phyloP scores from a whole-genome alignment of 2,888 invertebrate genomes.

The Eupithecia exiguata region DNA sequence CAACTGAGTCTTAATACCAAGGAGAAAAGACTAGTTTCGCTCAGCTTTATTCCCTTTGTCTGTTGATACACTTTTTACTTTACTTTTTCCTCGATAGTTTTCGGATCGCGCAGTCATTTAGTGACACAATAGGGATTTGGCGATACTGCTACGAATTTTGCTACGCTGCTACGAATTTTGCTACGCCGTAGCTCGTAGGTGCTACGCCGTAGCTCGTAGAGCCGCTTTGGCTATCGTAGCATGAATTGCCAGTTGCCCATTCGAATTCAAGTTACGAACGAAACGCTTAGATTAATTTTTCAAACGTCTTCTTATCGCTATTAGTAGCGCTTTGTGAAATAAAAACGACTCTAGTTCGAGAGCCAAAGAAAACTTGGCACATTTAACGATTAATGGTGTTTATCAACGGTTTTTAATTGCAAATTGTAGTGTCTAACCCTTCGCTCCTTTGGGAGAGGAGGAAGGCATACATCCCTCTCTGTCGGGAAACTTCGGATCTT shows the following conservation, averaged over 20 bases:
- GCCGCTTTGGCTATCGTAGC: background rate
- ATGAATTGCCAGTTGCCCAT: constrained; percentile 7
- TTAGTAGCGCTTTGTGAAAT: constrained; percentile 1
- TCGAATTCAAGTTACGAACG: background rate
- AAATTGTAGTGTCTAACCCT: constrained; percentile 53
- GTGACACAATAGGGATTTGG: constrained; percentile 44
- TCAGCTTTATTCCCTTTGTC: constrained; percentile 29
- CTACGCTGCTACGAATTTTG: constrained; percentile 30
- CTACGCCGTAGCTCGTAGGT: constrained; percentile 37
- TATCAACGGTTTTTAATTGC: constrained; percentile 63
- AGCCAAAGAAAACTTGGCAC: constrained; percentile 27
- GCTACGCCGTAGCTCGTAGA: constrained; percentile 38
- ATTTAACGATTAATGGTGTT: constrained; percentile 49
- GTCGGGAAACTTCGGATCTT: constrained; percentile 50
- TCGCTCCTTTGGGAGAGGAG: constrained; percentile 48
- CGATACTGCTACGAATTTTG: constrained; percentile 29
- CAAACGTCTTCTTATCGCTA: background rate
- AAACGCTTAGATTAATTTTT: constrained; percentile 1
- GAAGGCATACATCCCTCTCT: constrained; percentile 40
- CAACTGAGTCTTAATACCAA: constrained; percentile 30
- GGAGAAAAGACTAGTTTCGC: constrained; percentile 22
- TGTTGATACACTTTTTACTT: constrained; percentile 41
- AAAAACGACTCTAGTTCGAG: constrained; percentile 9
- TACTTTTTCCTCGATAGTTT: constrained; percentile 44
- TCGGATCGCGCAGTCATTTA: constrained; percentile 43